These are phyloP conservation scores for Diogma glabrata DNA, from an alignment of 2,888 invertebrate genomes.

Conservation along the genomic window DNA sequence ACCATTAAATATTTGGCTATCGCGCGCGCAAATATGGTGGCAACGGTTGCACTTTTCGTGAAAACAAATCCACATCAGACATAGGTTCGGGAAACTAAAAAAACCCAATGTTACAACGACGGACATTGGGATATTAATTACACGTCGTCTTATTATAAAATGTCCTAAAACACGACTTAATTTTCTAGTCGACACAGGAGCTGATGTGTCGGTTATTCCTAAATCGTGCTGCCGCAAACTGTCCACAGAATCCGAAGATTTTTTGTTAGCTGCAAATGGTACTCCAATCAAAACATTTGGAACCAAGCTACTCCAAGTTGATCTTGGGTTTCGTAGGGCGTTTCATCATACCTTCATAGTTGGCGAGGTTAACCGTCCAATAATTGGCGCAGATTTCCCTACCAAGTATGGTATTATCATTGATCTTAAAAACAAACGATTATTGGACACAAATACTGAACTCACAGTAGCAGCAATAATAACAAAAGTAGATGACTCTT, in stretches of 20 bases:
- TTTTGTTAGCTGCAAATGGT: too few species aligned
- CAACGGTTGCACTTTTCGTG: neutral
- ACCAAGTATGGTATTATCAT: too few species aligned
- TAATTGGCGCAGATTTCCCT: too few species aligned
- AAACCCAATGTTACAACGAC: neutral
- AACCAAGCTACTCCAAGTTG: too few species aligned
- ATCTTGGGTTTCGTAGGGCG: too few species aligned
- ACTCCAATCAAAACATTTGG: too few species aligned
- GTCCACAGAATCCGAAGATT: too few species aligned
- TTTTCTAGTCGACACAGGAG: too few species aligned
- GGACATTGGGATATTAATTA: neutral
- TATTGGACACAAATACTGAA: neutral
- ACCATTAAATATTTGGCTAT: neutral
- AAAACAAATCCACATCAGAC: neutral
- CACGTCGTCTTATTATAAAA: neutral
- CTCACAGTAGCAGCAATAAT: neutral
- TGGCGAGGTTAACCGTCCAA: too few species aligned
- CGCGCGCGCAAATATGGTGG: neutral
- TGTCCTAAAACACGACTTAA: neutral
- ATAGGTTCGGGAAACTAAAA: neutral
- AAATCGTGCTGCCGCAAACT: too few species aligned
- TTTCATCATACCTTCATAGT: too few species aligned
- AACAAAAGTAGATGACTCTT: neutral
- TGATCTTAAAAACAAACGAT: neutral
- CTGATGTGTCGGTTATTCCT: too few species aligned